Base-by-base conservation (phyloP, 2,888 invertebrate genomes). In the Ernsta delagoae region DNA sequence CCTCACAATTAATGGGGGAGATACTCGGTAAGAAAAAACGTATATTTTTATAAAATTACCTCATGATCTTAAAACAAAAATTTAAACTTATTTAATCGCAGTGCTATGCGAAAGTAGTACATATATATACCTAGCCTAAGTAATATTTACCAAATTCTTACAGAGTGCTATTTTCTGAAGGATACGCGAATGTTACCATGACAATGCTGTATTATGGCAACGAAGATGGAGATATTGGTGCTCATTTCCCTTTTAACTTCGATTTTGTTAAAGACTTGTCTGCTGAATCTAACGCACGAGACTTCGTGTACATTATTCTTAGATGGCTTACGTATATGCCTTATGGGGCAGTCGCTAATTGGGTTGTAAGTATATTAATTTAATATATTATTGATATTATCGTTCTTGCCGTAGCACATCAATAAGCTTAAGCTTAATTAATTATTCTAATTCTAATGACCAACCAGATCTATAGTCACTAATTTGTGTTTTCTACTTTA, bases 181-280 rank as follows among this genome's bases (percentile, higher is more conserved):
- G 94, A 0, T 95, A 95, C 76, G 94, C 95, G 0, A 90, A 94
- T 7, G 81, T 94, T 0, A 81, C 85, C 0, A 86, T 90, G 76
- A 93, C 94, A 0, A 95, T 96, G 94, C 79, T 93, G 71, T 96
- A 95, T 83, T 96, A 95, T 78, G 95, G 95, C 0, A 89, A 90
- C 75, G 92, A 87, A 72, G 68, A 81, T 1, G 82, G 80, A 71
- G 79, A 79, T 0, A 66, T 78, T 4, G 95, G 43, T 43, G 92
- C 95, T 0, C 94, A 96, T 72, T 94, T 96, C 69, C 95, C 96
- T 0, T 96, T 96, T 80, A 96, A 96, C 82, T 96, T 96, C 70
- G 92, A 95, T 75, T 90, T 96, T 72, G 89, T 96, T 70, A 89
- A 88, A 0, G 89, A 92, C 8, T 77, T 95, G 0, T 90, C 89